Percentiles rank a stretch among this genome's conserved stretches.
Conservation (phyloP, 2,888 invertebrate genomes). For the Andrena praecox region DNA sequence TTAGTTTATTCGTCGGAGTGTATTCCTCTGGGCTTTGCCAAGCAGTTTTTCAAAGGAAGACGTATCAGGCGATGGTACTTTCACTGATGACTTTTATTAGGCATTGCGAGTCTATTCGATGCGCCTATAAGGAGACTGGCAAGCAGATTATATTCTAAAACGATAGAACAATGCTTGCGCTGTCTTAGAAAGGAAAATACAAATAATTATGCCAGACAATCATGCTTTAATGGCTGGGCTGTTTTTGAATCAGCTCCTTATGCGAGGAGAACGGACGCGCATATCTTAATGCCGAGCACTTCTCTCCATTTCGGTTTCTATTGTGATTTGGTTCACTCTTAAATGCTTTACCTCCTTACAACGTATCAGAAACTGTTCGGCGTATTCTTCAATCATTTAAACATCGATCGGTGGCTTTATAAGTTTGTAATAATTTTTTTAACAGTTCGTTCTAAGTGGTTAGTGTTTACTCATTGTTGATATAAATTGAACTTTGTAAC, state of each 20-base stretch:
- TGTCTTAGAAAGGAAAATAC: constrained; percentile 29
- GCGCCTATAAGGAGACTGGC: constrained; percentile 1
- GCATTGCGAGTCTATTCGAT: constrained; percentile 8
- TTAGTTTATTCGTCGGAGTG: neutral
- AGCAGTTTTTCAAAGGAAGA: neutral
- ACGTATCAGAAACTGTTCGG: too few relatives aligned
- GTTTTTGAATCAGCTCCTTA: constrained; percentile 7
- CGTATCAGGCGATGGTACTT: constrained; percentile 13
- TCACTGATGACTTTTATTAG: constrained; percentile 19
- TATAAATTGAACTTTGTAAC: too few relatives aligned
- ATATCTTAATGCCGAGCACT: neutral
- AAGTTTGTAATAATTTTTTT: too few relatives aligned
- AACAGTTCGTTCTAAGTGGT: too few relatives aligned
- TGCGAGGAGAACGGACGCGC: constrained; percentile 1
- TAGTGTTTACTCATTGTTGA: too few relatives aligned
- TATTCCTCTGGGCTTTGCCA: neutral
- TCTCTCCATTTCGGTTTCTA: neutral
- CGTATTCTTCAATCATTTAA: too few relatives aligned
- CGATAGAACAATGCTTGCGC: constrained; percentile 13
- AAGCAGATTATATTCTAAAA: constrained; percentile 8
- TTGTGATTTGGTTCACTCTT: neutral
- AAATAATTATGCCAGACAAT: constrained; percentile 20
- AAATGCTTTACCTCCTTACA: too few relatives aligned
- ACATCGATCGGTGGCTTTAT: too few relatives aligned
- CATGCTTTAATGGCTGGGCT: constrained; percentile 9